Conservation (phyloP, 2,888 invertebrate species). For the Drosophila anomalata region DNA sequence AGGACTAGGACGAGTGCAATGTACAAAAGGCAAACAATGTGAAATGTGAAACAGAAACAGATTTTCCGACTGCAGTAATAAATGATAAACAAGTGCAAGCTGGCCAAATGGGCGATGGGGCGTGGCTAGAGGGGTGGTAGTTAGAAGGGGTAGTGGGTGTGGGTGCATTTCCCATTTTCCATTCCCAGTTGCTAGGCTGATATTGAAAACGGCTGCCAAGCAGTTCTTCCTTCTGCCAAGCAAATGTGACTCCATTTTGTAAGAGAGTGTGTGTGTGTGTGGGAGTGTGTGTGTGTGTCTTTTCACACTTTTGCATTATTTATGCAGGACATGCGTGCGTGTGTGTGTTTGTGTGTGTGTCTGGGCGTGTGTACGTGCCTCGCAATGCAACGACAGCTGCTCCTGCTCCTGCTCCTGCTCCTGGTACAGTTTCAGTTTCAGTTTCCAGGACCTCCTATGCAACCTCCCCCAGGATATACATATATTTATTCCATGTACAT, state of each 20-base stretch:
- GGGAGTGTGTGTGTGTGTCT: conserved; percentile 27
- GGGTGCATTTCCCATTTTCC: conserved; percentile 8
- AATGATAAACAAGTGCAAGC: conserved; percentile 76
- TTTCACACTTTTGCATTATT: conserved; percentile 51
- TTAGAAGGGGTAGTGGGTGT: no score
- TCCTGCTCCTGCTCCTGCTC: conserved; percentile 24
- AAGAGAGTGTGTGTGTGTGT: background rate
- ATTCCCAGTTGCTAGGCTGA: conserved; percentile 37
- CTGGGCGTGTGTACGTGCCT: conserved; percentile 56
- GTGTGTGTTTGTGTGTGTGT: conserved; percentile 15
- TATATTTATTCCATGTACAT: conserved; percentile 42
- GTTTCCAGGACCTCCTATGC: background rate
- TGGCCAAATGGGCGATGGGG: conserved; percentile 49
- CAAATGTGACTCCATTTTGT: conserved; percentile 27
- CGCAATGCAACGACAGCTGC: conserved; percentile 69
- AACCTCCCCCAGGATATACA: conserved; percentile 4
- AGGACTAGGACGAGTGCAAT: conserved; percentile 30
- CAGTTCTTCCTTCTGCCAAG: conserved; percentile 18
- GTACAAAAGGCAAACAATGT: conserved; percentile 59
- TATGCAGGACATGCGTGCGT: conserved; percentile 34
- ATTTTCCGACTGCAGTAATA: conserved; percentile 71
- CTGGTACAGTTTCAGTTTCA: conserved; percentile 24
- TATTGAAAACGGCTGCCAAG: conserved; percentile 57
- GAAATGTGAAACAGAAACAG: conserved; percentile 46
- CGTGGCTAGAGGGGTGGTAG: background rate